phyloP scores from a whole-genome alignment of 2,888 invertebrate genomes.

The Parthenolecanium corni region DNA sequence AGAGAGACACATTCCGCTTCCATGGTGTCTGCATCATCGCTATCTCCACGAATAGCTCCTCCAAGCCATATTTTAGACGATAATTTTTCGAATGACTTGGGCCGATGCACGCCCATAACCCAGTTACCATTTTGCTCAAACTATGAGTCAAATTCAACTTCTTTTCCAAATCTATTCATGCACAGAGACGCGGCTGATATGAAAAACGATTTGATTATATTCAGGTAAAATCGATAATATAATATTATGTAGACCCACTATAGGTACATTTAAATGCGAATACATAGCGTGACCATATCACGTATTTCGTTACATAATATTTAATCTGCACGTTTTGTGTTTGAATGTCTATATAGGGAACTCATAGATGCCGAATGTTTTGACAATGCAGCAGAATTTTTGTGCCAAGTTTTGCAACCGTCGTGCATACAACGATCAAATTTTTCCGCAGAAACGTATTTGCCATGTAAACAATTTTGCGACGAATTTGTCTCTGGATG shows the following conservation, averaged over 20 bases:
- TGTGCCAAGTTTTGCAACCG: slow-evolving; percentile 76
- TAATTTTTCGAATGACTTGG: slow-evolving; percentile 38
- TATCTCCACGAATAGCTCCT: slow-evolving; percentile 35
- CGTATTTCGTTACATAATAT: background rate
- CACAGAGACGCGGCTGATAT: slow-evolving; percentile 55
- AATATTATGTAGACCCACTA: too few relatives aligned
- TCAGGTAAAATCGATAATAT: slow-evolving; percentile 40
- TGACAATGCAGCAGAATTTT: slow-evolving; percentile 73
- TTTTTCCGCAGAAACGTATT: slow-evolving; percentile 44
- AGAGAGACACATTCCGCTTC: slow-evolving; percentile 11
- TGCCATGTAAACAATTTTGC: slow-evolving; percentile 74
- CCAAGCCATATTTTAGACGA: slow-evolving; percentile 40
- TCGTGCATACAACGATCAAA: slow-evolving; percentile 44
- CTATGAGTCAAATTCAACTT: slow-evolving; percentile 60
- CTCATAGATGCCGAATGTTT: slow-evolving; percentile 86
- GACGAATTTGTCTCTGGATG: slow-evolving; percentile 73
- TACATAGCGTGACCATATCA: background rate
- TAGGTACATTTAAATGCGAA: background rate
- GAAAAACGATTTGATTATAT: slow-evolving; percentile 63
- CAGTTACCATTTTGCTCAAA: slow-evolving; percentile 26
- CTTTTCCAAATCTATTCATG: slow-evolving; percentile 69
- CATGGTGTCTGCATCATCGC: slow-evolving; percentile 1
- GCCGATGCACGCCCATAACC: slow-evolving; percentile 51
- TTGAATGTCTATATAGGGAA: slow-evolving; percentile 44
- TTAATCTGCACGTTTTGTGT: background rate